Percentiles rank a stretch among this genome's conserved stretches.
Conservation (phyloP, 23 tunicate genomes). For the Halocynthia roretzi region DNA sequence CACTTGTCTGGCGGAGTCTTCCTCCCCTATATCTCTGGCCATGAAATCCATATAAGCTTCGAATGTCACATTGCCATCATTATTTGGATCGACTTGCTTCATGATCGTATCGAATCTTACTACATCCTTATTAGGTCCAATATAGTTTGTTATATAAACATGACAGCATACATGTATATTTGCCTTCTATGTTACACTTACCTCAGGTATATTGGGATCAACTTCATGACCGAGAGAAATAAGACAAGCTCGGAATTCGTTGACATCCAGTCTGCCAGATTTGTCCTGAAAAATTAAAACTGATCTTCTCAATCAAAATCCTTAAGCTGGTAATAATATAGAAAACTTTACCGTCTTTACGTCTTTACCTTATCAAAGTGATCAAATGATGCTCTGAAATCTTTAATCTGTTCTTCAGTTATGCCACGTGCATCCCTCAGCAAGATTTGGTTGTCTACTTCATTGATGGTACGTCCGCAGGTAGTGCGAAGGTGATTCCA, state of each 20-base stretch:
- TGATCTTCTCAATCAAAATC: no score
- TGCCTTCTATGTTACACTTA: neutral
- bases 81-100: conserved; percentile 93
- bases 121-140: conserved; percentile 54
- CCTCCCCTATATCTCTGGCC: conserved; percentile 92
- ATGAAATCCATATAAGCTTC: conserved; percentile 96
- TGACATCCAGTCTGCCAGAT: conserved; percentile 51
- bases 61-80: conserved; percentile 87
- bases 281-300: conserved; percentile 36
- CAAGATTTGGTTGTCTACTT: conserved; percentile 97
- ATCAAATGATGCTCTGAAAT: conserved; percentile 91
- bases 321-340: neutral
- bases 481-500: conserved; percentile 95
- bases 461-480: conserved; percentile 91
- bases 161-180: neutral
- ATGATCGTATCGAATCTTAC: conserved; percentile 96
- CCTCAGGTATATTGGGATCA: conserved; percentile 64
- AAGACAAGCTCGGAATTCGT: conserved; percentile 89
- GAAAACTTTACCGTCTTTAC: neutral
- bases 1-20: conserved; percentile 96
- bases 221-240: conserved; percentile 75
- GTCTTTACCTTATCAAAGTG: conserved; percentile 91
- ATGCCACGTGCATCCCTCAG: conserved; percentile 98
- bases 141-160: neutral
- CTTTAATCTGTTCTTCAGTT: conserved; percentile 98